Conservation (phyloP, 2,113 vertebrate species). For the Cyanoramphus novaezelandiae region DNA sequence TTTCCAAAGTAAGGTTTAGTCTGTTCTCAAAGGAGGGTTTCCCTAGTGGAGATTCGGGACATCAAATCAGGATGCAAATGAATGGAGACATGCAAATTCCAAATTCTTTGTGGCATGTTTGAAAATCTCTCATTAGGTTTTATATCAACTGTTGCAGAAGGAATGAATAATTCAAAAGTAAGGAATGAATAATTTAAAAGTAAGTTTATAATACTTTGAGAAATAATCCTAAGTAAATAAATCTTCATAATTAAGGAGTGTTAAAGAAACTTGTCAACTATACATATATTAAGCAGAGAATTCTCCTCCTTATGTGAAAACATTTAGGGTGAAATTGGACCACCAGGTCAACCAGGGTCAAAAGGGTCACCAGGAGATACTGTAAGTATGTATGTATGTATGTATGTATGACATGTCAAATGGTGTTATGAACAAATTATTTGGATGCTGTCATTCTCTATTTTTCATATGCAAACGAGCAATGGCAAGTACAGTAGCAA, state of each 20-base stretch:
- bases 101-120: not conserved
- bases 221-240: not conserved
- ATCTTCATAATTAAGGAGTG: not conserved
- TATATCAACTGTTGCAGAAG: not conserved
- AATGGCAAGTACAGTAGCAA: not conserved
- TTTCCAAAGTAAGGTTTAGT: not conserved
- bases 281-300: not conserved
- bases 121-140: not conserved
- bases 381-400: slow-evolving; percentile 64
- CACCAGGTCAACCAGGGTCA: slow-evolving; percentile 70
- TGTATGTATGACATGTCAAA: not conserved
- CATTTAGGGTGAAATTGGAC: slow-evolving; percentile 77
- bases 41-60: not conserved
- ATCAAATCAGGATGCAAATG: not conserved
- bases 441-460: not conserved
- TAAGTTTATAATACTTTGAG: not conserved
- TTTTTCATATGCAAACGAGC: not conserved
- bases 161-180: not conserved
- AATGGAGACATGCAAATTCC: not conserved
- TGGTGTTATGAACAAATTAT: not conserved
- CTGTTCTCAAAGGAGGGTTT: not conserved
- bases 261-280: not conserved
- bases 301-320: slow-evolving; percentile 22
- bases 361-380: slow-evolving; percentile 74
- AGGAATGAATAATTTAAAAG: not conserved